Evolutionary conservation across 2,113 vertebrate genomes (phyloP).

Genomic region (Glaucidium brasilianum): DNA sequence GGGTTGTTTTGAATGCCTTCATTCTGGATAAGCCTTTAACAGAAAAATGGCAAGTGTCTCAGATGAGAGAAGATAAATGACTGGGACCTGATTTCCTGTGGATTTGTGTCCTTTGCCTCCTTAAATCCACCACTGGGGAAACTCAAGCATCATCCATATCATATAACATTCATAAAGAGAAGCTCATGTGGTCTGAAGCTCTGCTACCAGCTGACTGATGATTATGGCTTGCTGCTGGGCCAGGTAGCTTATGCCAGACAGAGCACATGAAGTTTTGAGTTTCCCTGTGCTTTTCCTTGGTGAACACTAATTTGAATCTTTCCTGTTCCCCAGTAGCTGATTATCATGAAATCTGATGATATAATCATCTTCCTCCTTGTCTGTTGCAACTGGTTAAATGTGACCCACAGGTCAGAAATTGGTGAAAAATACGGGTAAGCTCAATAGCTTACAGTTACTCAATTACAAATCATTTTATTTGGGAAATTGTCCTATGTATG

Average conservation of each 20-base stretch:
- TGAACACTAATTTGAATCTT: neutral
- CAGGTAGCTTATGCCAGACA: neutral
- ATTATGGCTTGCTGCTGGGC: neutral
- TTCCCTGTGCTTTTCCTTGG: neutral
- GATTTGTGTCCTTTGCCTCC: neutral
- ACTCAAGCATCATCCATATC: neutral
- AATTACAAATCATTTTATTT: neutral
- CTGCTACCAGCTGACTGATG: neutral
- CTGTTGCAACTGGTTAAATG: neutral
- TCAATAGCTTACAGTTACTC: neutral
- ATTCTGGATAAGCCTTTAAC: neutral
- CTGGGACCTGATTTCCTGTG: neutral
- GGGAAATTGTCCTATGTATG: neutral
- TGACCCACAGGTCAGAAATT: neutral
- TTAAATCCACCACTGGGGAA: rapidly evolving
- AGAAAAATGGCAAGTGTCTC: neutral
- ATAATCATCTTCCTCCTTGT: neutral
- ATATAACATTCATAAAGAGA: neutral
- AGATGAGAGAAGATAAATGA: neutral
- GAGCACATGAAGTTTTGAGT: neutral
- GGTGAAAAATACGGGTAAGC: rapidly evolving
- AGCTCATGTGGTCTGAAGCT: neutral
- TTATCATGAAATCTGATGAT: neutral
- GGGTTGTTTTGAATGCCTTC: neutral
- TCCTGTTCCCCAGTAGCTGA: neutral